These are phyloP conservation scores for Coelinius sp. DNA, from an alignment of 2,888 invertebrate species.

Conservation along the genomic window DNA sequence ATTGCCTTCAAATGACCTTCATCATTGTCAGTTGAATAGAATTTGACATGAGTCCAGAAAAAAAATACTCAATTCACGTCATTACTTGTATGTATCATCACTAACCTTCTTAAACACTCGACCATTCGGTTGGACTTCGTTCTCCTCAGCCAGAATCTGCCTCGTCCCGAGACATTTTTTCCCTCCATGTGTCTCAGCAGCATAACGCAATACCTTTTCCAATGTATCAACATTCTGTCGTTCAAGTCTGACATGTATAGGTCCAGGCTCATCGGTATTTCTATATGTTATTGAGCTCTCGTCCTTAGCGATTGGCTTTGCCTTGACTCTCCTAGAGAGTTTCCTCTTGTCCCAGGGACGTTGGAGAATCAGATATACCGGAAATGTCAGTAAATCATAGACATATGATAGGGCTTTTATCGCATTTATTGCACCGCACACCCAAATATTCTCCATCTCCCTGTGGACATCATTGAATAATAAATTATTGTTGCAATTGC, in stretches of 20 bases:
- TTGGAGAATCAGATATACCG: conserved; percentile 89
- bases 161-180: conserved; percentile 91
- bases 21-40: no score
- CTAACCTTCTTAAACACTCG: conserved; percentile 93
- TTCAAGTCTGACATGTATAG: conserved; percentile 81
- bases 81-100: neutral
- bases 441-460: conserved; percentile 76
- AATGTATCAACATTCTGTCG: conserved; percentile 85
- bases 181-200: conserved; percentile 80
- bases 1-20: no score
- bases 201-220: conserved; percentile 87
- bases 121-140: conserved; percentile 95
- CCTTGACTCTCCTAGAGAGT: conserved; percentile 84
- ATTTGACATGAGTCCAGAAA: no score
- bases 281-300: conserved; percentile 81
- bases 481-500: neutral
- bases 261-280: conserved; percentile 79
- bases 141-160: conserved; percentile 91
- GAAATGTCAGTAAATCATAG: conserved; percentile 92
- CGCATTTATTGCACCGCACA: conserved; percentile 80
- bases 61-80: no score
- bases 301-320: conserved; percentile 78
- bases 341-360: conserved; percentile 89
- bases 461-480: conserved; percentile 59
- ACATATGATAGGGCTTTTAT: conserved; percentile 87